phyloP scores from a whole-genome alignment of 2,888 invertebrate genomes.

The Hybos culiciformis region DNA sequence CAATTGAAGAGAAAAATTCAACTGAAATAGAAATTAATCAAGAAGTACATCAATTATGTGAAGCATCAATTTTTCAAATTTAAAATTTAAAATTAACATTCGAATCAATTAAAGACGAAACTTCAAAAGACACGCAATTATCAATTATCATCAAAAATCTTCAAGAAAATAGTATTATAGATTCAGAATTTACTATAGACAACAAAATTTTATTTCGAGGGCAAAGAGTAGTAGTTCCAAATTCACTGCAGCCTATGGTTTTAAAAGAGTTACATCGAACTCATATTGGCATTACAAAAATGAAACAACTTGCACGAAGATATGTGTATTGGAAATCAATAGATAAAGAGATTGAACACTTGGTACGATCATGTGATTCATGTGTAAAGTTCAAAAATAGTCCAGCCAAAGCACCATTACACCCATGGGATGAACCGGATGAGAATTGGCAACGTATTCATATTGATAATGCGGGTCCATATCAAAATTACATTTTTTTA shows the following conservation, averaged over 20 bases:
- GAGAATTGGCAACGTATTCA: constrained; percentile 8
- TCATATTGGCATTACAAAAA: too few relatives aligned
- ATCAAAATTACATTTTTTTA: constrained; percentile 6
- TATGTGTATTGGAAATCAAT: constrained; percentile 22
- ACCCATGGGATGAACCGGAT: constrained; percentile 5
- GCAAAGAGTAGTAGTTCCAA: too few relatives aligned
- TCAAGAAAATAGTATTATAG: not conserved
- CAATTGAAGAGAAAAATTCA: too few relatives aligned
- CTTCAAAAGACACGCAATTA: not conserved
- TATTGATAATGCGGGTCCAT: constrained; percentile 8
- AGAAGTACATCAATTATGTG: too few relatives aligned
- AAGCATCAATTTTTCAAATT: too few relatives aligned
- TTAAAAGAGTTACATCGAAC: too few relatives aligned
- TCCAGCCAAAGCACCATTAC: constrained; percentile 1
- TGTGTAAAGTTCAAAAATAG: too few relatives aligned
- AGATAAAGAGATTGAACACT: constrained; percentile 20
- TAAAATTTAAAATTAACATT: too few relatives aligned
- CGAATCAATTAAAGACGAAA: not conserved
- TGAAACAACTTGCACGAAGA: constrained; percentile 20
- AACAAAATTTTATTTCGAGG: not conserved
- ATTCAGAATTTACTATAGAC: too few relatives aligned
- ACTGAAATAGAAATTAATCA: not conserved
- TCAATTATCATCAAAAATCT: not conserved
- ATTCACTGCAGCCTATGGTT: too few relatives aligned
- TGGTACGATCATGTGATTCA: constrained; percentile 14